Evolutionary conservation across 1,140 invertebrate species (phyloP), one percentile per base, ranked within the genome.

Genomic region (Calephelis nemesis): DNA sequence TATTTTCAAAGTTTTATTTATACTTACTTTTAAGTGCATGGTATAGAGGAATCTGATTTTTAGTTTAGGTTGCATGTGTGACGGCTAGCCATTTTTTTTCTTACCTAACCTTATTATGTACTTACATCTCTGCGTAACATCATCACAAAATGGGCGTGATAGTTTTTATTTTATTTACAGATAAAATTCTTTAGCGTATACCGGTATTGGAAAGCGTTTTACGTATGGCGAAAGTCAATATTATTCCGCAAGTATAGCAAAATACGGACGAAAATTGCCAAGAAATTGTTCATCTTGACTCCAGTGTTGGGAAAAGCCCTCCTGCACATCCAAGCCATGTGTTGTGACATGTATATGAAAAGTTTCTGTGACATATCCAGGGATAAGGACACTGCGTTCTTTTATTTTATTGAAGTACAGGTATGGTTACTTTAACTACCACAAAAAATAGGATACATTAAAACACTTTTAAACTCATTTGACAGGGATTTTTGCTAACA

Each of bases 171-270:
- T 65, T 75, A 47, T 87, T 67, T 30, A 13, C 81, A 96, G 94
- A 96, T 97, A 52, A 95, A 93, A 69, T 94, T 94, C 30, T 97
- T 97, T 84, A 88, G 92, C 15, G 83, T 94, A 30, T 97, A 95
- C 81, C 93, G 95, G 10, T 93, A 94, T 63, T 97, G 96, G 96
- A 97, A 97, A 86, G 94, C 95, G 0, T 97, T 97, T 83, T 96
- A 95, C 76, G 93, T 95, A 0, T 97, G 97, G 97, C 92, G 93
- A 49, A 96, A 96, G 78, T 95, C 94, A n/a, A 93, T 97, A 13
- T 88, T 94, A 39, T 94, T 93, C 72, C 93, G 93, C 48, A 97
- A 97, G 84, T 93, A 95, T 60, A 92, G 82, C 50, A 83, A 87
- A 8, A 94, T 94, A 0, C 93, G 93, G 12, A 93, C 92, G 52